These are phyloP conservation scores for Periophthalmodon schlosseri DNA, from an alignment of 2,113 vertebrate species.

Conservation along the genomic window DNA sequence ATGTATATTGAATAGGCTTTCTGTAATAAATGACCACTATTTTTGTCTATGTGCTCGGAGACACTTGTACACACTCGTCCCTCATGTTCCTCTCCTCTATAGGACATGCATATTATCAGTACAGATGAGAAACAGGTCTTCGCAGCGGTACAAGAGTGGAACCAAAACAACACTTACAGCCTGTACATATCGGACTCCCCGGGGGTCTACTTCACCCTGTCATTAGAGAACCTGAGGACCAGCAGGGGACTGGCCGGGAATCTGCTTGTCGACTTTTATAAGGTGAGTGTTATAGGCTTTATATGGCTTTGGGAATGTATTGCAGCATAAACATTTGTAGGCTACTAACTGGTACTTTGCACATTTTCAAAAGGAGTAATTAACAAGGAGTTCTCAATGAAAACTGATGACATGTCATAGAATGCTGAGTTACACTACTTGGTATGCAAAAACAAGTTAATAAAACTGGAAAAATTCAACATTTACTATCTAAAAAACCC, in stretches of 20 bases:
- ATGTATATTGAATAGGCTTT: not conserved
- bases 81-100: conserved; percentile 15
- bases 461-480: too few relatives aligned
- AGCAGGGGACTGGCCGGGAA: conserved; percentile 88
- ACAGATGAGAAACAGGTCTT: conserved; percentile 95
- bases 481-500: too few relatives aligned
- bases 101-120: conserved; percentile 99
- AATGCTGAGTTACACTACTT: too few relatives aligned
- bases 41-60: not conserved
- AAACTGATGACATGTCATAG: not conserved
- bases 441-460: too few relatives aligned
- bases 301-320: conserved; percentile 14
- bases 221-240: conserved; percentile 92
- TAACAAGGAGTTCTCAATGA: not conserved
- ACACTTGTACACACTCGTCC: conserved; percentile 4
- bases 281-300: conserved; percentile 77
- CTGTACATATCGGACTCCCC: conserved; percentile 92
- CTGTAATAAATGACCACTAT: not conserved
- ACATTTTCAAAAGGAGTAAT: not conserved
- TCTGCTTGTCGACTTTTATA: conserved; percentile 93
- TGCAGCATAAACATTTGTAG: too few relatives aligned
- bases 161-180: conserved; percentile 95
- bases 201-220: conserved; percentile 90
- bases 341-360: not conserved
- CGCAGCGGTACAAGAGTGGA: conserved; percentile 95